phyloP scores from a whole-genome alignment of 2,113 vertebrate species.

The Aramus guarauna region DNA sequence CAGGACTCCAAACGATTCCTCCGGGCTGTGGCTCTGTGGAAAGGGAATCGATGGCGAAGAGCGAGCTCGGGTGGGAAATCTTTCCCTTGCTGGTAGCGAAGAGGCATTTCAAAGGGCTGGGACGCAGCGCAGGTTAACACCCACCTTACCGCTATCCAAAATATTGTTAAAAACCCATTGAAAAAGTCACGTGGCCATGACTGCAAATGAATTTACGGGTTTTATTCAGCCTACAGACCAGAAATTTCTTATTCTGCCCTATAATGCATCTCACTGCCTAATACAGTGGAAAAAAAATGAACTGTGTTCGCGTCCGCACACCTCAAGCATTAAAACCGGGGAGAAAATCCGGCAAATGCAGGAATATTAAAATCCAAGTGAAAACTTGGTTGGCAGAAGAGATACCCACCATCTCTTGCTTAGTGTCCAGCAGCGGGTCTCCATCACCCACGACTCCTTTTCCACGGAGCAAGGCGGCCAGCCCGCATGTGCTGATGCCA shows the following conservation, averaged over 20 bases:
- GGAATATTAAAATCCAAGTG: not conserved
- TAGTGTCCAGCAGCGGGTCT: not conserved
- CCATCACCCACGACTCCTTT: not conserved
- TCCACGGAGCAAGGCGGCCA: too few relatives aligned
- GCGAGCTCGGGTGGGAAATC: not conserved
- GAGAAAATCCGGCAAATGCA: not conserved
- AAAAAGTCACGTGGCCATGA: not conserved
- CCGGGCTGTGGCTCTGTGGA: not conserved
- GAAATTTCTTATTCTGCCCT: not conserved
- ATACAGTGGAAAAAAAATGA: not conserved
- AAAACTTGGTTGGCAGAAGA: not conserved
- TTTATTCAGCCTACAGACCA: not conserved
- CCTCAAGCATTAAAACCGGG: not conserved
- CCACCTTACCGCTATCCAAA: not conserved
- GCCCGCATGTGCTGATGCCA: not conserved
- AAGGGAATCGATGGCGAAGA: not conserved
- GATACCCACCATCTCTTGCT: not conserved
- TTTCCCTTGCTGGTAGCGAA: not conserved
- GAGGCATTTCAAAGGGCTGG: not conserved
- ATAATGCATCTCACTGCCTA: not conserved
- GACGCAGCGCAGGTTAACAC: accelerated
- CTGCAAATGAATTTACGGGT: not conserved
- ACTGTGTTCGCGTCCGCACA: not conserved
- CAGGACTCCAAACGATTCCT: not conserved
- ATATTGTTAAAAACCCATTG: not conserved